A percentile compares a stretch with the other conserved stretches of the same genome.
These are phyloP conservation scores for Peromyscus polionotus DNA, from an alignment of 2,113 vertebrate genomes.

Conservation along the genomic window DNA sequence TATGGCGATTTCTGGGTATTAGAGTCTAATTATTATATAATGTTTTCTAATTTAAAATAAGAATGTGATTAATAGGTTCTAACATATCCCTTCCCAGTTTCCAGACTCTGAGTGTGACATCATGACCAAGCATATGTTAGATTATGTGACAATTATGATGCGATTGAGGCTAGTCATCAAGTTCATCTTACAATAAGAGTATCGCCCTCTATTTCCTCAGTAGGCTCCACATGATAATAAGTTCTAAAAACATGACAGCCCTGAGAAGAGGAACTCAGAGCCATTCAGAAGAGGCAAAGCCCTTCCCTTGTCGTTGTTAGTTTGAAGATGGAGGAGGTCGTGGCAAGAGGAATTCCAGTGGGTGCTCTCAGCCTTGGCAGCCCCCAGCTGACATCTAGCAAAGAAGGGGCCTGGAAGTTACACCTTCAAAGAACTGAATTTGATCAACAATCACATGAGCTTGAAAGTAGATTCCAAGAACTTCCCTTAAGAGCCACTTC, in stretches of 20 bases:
- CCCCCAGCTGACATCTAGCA: not conserved
- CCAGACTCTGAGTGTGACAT: not conserved
- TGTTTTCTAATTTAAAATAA: conserved; percentile 60
- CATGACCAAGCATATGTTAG: not conserved
- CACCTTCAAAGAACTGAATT: not conserved
- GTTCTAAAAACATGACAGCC: not conserved
- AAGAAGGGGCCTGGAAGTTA: not conserved
- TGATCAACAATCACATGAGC: not conserved
- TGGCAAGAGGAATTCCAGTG: not conserved
- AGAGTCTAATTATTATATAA: not conserved
- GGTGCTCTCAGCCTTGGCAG: not conserved
- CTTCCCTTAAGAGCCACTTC: not conserved
- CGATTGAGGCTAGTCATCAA: conserved; percentile 10
- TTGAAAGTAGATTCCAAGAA: not conserved
- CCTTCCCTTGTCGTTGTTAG: not conserved
- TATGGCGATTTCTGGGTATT: not conserved
- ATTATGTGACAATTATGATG: not conserved
- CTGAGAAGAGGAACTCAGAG: conserved; percentile 28
- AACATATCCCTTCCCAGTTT: conserved; percentile 13
- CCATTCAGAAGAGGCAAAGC: not conserved
- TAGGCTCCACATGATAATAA: not conserved
- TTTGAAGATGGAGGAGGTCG: not conserved
- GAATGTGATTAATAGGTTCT: not conserved
- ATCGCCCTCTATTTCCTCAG: not conserved
- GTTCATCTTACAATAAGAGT: not conserved